These are phyloP conservation scores for Xestoiulus laeticollis DNA, from an alignment of 2,888 invertebrate species.

Conservation along the genomic window DNA sequence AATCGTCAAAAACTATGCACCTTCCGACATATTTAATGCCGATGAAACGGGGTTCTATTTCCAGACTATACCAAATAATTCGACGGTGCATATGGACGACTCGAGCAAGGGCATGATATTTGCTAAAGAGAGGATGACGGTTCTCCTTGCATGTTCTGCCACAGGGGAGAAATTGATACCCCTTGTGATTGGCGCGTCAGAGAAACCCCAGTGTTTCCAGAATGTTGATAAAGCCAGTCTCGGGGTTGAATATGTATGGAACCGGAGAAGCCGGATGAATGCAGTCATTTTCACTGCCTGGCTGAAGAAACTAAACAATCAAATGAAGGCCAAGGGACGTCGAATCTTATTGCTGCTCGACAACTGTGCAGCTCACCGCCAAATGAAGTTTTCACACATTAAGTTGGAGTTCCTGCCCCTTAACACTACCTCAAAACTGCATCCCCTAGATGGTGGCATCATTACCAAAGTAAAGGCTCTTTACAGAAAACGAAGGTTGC, in stretches of 20 bases:
- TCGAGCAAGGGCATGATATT: no score
- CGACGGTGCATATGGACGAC: no score
- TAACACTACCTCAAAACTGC: neutral
- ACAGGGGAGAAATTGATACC: conserved; percentile 43
- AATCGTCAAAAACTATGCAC: no score
- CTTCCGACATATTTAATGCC: no score
- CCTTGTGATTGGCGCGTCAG: conserved; percentile 50
- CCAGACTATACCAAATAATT: no score
- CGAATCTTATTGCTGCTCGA: conserved; percentile 4
- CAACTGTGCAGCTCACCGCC: neutral
- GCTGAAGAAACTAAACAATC: neutral
- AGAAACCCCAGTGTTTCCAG: conserved; percentile 48
- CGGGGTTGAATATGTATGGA: neutral
- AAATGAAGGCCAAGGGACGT: neutral
- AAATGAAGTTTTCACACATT: neutral
- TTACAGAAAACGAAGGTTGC: neutral
- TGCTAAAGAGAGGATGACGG: conserved; percentile 23
- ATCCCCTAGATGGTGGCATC: conserved; percentile 40
- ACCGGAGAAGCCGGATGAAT: conserved; percentile 13
- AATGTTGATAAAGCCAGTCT: neutral
- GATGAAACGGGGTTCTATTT: no score
- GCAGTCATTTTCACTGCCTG: neutral
- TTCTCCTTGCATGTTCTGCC: neutral
- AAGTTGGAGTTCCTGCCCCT: neutral
- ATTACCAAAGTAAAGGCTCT: neutral